Evolutionary conservation across 2,113 vertebrate genomes (phyloP).

Genomic region (Pedionomus torquatus): DNA sequence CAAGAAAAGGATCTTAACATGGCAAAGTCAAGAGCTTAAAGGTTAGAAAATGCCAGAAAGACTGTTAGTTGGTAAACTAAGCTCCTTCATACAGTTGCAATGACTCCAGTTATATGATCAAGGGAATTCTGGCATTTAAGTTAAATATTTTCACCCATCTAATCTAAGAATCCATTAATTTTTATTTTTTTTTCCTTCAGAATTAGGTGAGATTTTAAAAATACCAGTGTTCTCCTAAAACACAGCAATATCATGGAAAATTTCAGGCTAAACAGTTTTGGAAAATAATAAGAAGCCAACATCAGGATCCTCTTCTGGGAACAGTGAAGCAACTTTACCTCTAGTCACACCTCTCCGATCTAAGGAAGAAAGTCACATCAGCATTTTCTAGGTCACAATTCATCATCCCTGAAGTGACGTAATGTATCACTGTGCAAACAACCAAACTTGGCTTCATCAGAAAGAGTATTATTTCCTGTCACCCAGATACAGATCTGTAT

Average conservation of each 20-base stretch:
- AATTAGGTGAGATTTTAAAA: background rate
- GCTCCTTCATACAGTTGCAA: background rate
- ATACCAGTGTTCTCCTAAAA: background rate
- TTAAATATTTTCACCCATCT: background rate
- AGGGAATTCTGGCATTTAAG: background rate
- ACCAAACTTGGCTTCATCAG: background rate
- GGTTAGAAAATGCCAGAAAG: background rate
- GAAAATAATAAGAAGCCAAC: background rate
- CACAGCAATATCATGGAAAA: background rate
- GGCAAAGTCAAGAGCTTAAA: background rate
- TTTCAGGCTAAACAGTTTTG: background rate
- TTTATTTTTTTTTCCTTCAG: background rate
- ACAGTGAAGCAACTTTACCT: background rate
- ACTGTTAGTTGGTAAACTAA: background rate
- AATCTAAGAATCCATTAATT: background rate
- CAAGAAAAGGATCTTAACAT: background rate
- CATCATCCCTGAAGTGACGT: background rate
- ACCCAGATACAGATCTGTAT: background rate
- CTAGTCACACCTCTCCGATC: background rate
- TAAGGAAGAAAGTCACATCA: background rate
- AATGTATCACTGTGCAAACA: background rate
- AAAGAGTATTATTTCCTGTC: background rate
- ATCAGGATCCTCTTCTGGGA: background rate
- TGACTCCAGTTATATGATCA: background rate
- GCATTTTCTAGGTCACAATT: background rate